Conservation (phyloP, 37 sponge, comb jelly and placozoan genomes). For the Spongia lamella region DNA sequence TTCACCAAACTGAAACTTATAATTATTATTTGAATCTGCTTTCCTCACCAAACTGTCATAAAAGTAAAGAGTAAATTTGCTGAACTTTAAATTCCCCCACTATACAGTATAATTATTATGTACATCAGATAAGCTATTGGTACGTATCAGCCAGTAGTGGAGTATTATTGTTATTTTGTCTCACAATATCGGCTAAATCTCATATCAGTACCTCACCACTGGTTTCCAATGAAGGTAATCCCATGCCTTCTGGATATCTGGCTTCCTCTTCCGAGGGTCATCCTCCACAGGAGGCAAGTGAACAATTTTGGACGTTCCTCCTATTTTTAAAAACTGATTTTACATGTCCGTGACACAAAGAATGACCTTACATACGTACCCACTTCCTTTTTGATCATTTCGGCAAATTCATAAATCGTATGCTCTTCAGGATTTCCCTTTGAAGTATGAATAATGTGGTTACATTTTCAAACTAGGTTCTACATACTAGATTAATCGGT, state of each 20-base stretch:
- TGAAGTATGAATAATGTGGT: too few species aligned
- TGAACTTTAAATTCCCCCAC: too few species aligned
- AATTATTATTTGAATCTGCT: too few species aligned
- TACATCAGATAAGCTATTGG: too few species aligned
- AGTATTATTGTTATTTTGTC: too few species aligned
- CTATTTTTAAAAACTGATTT: neutral
- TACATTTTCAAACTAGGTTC: too few species aligned
- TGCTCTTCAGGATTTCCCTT: conserved; percentile 94
- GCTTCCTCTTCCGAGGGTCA: conserved; percentile 84
- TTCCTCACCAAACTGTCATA: too few species aligned
- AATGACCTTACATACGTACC: conserved; percentile 20
- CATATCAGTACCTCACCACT: conserved; percentile 22
- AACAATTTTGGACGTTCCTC: conserved; percentile 11
- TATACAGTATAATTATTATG: too few species aligned
- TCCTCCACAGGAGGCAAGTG: conserved; percentile 57
- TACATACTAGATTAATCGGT: conserved; percentile 90
- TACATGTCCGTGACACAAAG: neutral
- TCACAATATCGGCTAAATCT: too few species aligned
- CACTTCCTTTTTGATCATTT: conserved; percentile 42
- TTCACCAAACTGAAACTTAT: too few species aligned
- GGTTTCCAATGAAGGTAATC: conserved; percentile 74
- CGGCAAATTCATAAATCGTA: conserved; percentile 82
- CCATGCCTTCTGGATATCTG: conserved; percentile 74
- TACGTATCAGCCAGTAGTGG: too few species aligned
- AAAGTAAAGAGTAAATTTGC: too few species aligned